A percentile compares a stretch with the other conserved stretches of the same genome.
Conservation (phyloP, 2,113 vertebrate genomes). For the Shinisaurus crocodilurus region DNA sequence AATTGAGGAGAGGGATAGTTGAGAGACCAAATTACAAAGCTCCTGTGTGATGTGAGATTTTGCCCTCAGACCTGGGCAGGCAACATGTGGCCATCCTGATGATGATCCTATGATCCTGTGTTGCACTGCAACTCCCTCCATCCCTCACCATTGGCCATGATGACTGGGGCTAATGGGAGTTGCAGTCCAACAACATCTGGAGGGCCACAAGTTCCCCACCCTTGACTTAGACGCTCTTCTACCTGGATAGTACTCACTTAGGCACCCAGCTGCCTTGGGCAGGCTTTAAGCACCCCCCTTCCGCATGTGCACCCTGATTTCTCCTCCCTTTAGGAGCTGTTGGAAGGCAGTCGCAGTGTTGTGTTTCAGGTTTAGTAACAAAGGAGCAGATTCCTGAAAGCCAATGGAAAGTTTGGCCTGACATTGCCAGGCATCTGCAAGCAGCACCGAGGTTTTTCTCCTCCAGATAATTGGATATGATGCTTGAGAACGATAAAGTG, state of each 20-base stretch:
- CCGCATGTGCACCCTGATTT: not conserved
- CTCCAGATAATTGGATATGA: too few species aligned
- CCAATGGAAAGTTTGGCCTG: not conserved
- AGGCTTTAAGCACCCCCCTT: not conserved
- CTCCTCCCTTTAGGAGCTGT: not conserved
- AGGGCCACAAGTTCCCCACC: too few species aligned
- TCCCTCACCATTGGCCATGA: too few species aligned
- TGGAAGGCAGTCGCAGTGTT: not conserved
- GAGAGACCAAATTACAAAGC: not conserved
- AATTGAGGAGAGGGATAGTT: not conserved
- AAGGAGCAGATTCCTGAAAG: not conserved
- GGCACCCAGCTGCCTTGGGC: not conserved
- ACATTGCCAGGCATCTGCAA: not conserved
- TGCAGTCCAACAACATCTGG: too few species aligned
- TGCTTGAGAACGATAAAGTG: not conserved
- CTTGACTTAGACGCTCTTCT: too few species aligned
- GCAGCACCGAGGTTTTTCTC: not conserved
- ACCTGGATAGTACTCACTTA: too few species aligned
- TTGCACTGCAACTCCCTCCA: too few species aligned
- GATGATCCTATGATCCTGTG: too few species aligned
- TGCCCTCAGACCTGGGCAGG: not conserved
- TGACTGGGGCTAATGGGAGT: too few species aligned
- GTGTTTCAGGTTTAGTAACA: not conserved
- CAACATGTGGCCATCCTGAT: too few species aligned
- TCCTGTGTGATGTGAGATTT: not conserved